phyloP scores from a whole-genome alignment of 2,888 invertebrate genomes.

The Cataglyphis rosenhaueri region DNA sequence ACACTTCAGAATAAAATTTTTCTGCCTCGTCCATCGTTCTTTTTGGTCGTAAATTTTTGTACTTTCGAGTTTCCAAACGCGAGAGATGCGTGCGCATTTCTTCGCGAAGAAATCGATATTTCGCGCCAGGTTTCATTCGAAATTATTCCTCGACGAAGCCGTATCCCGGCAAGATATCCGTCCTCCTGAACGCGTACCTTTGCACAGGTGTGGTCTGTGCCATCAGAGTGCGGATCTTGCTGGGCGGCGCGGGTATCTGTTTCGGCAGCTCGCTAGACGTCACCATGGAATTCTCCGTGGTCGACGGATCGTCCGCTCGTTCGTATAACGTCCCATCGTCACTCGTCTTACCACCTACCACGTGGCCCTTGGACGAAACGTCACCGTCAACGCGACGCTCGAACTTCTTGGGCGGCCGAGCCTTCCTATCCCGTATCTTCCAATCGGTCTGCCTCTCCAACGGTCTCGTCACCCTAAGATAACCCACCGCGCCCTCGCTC shows the following conservation, averaged over 20 bases:
- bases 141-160: conserved; percentile 71
- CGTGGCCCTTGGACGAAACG: conserved; percentile 51
- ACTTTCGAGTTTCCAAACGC: neutral
- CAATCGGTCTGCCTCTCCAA: conserved; percentile 66
- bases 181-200: conserved; percentile 76
- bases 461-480: conserved; percentile 67
- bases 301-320: conserved; percentile 68
- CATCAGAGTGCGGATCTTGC: conserved; percentile 73
- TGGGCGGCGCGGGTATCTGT: conserved; percentile 85
- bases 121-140: neutral
- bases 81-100: neutral
- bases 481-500: conserved; percentile 65
- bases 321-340: conserved; percentile 51
- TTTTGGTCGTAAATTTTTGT: neutral
- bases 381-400: conserved; percentile 65
- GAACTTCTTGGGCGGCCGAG: conserved; percentile 77
- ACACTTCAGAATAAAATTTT: neutral
- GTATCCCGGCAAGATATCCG: conserved; percentile 77
- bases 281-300: conserved; percentile 81
- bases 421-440: conserved; percentile 57
- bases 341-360: conserved; percentile 33
- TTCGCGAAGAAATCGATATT: neutral
- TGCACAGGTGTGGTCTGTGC: conserved; percentile 82
- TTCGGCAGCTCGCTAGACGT: conserved; percentile 85
- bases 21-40: neutral